A percentile compares a stretch with the other conserved stretches of the same genome.
phyloP scores from a whole-genome alignment of 2,797 vertebrate genomes.

The Odontamblyopus rebecca region DNA sequence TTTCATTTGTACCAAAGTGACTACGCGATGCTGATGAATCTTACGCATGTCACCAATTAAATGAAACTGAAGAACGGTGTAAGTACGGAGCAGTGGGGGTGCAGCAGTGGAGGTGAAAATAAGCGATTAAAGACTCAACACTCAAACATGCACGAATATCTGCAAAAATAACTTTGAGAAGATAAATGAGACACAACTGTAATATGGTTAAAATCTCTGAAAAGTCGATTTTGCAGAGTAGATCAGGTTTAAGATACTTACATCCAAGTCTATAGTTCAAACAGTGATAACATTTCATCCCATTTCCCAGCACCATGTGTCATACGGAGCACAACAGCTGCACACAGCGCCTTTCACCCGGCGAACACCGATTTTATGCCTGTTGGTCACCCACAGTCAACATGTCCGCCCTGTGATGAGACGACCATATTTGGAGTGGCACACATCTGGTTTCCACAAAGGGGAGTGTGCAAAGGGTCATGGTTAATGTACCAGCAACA shows the following conservation, averaged over 20 bases:
- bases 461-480: background rate
- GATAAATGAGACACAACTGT: too few relatives aligned
- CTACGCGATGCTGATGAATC: too few relatives aligned
- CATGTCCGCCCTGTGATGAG: background rate
- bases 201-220: too few relatives aligned
- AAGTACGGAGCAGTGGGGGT: too few relatives aligned
- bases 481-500: background rate
- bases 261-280: background rate
- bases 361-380: constrained; percentile 16
- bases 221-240: too few relatives aligned
- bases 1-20: too few relatives aligned
- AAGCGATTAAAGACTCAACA: too few relatives aligned
- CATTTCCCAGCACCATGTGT: background rate
- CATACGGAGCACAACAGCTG: constrained; percentile 20
- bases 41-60: too few relatives aligned
- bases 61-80: too few relatives aligned
- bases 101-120: too few relatives aligned
- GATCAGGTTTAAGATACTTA: background rate
- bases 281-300: background rate
- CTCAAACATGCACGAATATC: too few relatives aligned
- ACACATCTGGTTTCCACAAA: constrained; percentile 20
- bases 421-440: constrained; percentile 19
- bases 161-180: too few relatives aligned
- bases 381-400: background rate
- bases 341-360: background rate